Conservation (phyloP, 2,797 vertebrate species). For the Sebastiscus albofasciatus region DNA sequence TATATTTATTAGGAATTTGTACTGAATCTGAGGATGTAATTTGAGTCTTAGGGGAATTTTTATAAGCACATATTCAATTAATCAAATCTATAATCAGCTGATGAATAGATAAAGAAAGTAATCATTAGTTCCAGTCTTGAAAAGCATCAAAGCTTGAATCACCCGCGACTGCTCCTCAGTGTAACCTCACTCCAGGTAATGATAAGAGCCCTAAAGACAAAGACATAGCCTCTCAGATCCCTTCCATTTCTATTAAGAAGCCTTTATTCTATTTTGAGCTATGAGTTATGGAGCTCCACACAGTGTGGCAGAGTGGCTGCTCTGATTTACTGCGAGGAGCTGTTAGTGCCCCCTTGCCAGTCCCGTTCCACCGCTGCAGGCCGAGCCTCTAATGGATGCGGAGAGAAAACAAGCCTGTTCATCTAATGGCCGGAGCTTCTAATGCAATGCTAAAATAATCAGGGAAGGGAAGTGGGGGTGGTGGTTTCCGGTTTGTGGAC, state of each 20-base stretch:
- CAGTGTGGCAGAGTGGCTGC: constrained; percentile 44
- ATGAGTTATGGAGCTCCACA: constrained; percentile 72
- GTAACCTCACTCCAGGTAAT: constrained; percentile 33
- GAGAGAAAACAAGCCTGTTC: constrained; percentile 52
- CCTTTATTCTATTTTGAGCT: constrained; percentile 69
- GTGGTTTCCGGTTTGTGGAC: constrained; percentile 47
- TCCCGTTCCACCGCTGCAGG: constrained; percentile 28
- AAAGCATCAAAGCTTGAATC: background rate
- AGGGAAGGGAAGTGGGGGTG: constrained; percentile 30
- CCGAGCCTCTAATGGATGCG: constrained; percentile 71
- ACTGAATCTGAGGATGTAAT: background rate
- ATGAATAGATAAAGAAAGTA: background rate
- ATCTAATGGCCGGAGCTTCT: constrained; percentile 62
- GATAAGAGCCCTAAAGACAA: constrained; percentile 22
- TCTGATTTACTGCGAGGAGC: constrained; percentile 68
- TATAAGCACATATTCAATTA: background rate
- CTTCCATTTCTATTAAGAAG: constrained; percentile 58
- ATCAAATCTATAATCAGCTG: background rate
- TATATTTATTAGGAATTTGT: background rate
- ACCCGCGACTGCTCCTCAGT: constrained; percentile 1
- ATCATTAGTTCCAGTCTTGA: background rate
- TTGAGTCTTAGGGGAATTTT: background rate
- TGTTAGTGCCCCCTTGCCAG: constrained; percentile 50
- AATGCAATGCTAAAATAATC: constrained; percentile 73
- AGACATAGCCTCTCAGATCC: constrained; percentile 9